Percentiles rank a stretch among this genome's conserved stretches.
These are phyloP conservation scores for Brachirus orientalis DNA, from an alignment of 2,113 vertebrate genomes.

Conservation along the genomic window DNA sequence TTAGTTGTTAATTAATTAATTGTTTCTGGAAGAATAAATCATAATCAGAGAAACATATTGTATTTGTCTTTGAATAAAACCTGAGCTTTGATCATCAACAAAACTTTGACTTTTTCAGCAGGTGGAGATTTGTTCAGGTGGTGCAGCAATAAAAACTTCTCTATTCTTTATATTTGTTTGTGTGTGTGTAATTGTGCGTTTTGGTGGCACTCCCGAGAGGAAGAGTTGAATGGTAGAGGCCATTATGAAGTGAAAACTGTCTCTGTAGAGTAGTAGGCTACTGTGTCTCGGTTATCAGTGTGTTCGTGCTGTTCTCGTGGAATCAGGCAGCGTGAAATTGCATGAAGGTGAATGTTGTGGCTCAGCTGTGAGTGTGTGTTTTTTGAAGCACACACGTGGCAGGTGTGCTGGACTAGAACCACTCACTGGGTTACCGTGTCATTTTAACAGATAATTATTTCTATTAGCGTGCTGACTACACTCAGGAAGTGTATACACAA, in stretches of 20 bases:
- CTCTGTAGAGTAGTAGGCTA: slow-evolving; percentile 50
- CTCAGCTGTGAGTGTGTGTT: slow-evolving; percentile 46
- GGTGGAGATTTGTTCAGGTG: background rate
- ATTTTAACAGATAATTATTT: slow-evolving; percentile 5
- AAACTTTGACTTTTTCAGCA: no score
- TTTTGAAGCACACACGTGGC: slow-evolving; percentile 34
- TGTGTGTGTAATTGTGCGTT: slow-evolving; percentile 15
- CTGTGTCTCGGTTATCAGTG: slow-evolving; percentile 65
- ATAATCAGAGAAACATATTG: background rate
- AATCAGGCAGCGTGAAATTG: slow-evolving; percentile 78
- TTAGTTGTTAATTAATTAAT: no score
- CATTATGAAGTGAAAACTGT: slow-evolving; percentile 56
- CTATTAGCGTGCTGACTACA: slow-evolving; percentile 20
- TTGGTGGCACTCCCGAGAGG: slow-evolving; percentile 24
- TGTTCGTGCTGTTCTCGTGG: slow-evolving; percentile 65
- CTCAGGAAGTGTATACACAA: background rate
- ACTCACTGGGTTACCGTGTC: slow-evolving; percentile 7
- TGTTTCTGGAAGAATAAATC: background rate
- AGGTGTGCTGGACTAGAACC: slow-evolving; percentile 43
- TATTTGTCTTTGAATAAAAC: background rate
- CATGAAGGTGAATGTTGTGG: slow-evolving; percentile 60
- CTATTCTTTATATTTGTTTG: slow-evolving; percentile 7
- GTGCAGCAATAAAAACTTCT: background rate
- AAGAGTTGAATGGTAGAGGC: slow-evolving; percentile 10
- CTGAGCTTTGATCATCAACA: no score